phyloP scores from a whole-genome alignment of 37 sponge, comb jelly and placozoan genomes.

The Ephydatia muelleri region DNA sequence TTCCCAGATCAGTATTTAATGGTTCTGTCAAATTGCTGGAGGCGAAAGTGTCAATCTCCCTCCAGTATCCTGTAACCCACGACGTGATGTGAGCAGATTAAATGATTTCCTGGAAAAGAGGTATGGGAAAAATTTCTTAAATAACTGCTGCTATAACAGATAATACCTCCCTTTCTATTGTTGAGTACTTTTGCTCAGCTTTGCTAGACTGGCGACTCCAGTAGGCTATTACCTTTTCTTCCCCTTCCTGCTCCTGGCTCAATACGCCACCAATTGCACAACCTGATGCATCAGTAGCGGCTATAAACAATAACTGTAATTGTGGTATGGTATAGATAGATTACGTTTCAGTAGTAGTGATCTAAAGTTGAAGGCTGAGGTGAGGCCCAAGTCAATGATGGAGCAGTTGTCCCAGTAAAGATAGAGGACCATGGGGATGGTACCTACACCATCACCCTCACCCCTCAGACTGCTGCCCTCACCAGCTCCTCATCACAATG shows the following conservation, averaged over 20 bases:
- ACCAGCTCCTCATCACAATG: no score
- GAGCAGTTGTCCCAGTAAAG: no score
- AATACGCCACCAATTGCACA: constrained; percentile 31
- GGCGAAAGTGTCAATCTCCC: constrained; percentile 22
- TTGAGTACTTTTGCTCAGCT: constrained; percentile 34
- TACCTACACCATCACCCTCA: no score
- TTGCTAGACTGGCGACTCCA: constrained; percentile 34
- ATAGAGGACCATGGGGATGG: no score
- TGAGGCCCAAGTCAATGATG: no score
- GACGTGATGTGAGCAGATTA: constrained; percentile 14
- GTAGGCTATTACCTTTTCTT: constrained; percentile 31
- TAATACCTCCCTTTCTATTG: constrained; percentile 31
- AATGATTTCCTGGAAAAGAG: constrained; percentile 29
- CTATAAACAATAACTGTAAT: no score
- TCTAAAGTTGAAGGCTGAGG: no score
- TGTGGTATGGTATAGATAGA: no score
- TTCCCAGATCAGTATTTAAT: constrained; percentile 21
- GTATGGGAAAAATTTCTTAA: constrained; percentile 37
- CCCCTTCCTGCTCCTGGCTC: constrained; percentile 27
- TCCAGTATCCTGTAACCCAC: constrained; percentile 7
- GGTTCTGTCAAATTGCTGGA: constrained; percentile 31
- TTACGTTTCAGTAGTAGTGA: no score
- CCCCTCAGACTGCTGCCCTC: no score
- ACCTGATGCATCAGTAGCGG: constrained; percentile 31
- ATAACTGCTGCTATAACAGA: constrained; percentile 13